Base-by-base conservation (phyloP, 2,888 invertebrate species). In the Cylloceria caligata region DNA sequence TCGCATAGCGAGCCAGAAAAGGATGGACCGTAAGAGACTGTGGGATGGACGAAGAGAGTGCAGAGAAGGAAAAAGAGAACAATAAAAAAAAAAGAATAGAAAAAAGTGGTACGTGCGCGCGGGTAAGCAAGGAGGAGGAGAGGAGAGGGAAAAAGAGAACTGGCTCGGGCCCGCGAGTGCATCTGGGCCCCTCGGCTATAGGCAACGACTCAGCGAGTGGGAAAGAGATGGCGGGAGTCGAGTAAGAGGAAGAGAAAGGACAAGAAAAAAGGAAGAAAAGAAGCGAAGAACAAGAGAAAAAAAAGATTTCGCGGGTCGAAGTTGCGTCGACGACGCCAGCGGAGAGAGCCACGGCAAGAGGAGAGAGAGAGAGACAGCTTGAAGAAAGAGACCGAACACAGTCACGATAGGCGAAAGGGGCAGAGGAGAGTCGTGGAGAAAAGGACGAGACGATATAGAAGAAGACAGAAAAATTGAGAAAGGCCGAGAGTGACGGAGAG, bases 161-260 rank as follows among this genome's bases (percentile, higher is more conserved):
- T 77, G 71, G 83, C 83, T 79, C 71, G 81, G 85, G 80, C 77
- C 47, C 57, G 74, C 80, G 80, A 84, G 82, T 85, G 82, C 87
- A 86, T 85, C 86, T 86, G 85, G 83, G 85, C 69, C 79, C 81
- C 80, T 75, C 71, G 79, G 68, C 64, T 69, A 83, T 86, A 86
- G 87, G 88, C 88, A 88, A 89, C 89, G 88, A 86, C 85, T 86
- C 87, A 85, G 75, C 84, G 82, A 75, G 71, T 64, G 78, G 69
- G 71, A 77, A 39, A 62, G 42, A 64, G 72, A 73, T 36, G 49
- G 67, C 30, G 49, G 11, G 39, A 39, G 57, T 57, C 68, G 9
- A 45, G 49, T 27, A 49, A 79, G 57, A 71, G 39, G 42, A 74
- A 75, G 24, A 49, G 34, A 75, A 19, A 47, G 21, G 69, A 64